Base-by-base conservation (phyloP, 2,888 invertebrate genomes). In the Stictocephala bisonia region DNA sequence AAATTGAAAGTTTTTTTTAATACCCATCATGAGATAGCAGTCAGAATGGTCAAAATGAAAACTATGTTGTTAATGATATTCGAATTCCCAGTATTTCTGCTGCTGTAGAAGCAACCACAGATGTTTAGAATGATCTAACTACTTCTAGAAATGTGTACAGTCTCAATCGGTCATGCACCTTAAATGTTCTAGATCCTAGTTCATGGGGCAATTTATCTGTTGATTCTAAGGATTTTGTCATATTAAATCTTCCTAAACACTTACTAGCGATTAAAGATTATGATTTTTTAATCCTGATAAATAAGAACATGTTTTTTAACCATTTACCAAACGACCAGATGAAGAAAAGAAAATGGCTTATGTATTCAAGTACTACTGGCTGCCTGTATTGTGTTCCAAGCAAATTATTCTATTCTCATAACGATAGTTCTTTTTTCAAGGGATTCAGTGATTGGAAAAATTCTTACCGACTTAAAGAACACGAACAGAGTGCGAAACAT, bases 361-460 rank as follows among this genome's bases (percentile, higher is more conserved):
- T 56, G 56, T 56, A 56, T 27, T 56, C 56, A 24, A 56, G 26
- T 26, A 26, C 56, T 24, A 27, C 27, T 13, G 56, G 27, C 24
- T 44, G 44, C 7, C 44, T 44, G 44, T 44, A 44, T 44, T 44
- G 44, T 44, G 44, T 44, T 44, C 44, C 11, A 44, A 15, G 44
- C 44, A 44, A 44, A 44, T 44, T 44, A 44, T 44, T 44, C 44
- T 18, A 44, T 18, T 44, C 44, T 44, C 44, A 44, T 4, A 44
- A 44, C 44, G 44, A 44, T 44, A 2, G 44, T 44, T 44, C 44
- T 44, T 44, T 44, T 44, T 44, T n/a, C 44, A 44, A 29, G 22
- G 67, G 67, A 20, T 67, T 67, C 26, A 67, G 44, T 24, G 67
- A 48, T 24, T 67, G 67, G 67, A 67, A 67, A 15, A 41, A 67